A percentile compares a stretch with the other conserved stretches of the same genome.
These are phyloP conservation scores for Eunapius fragilis DNA, from an alignment of 37 sponge, comb jelly and placozoan species.

Conservation along the genomic window DNA sequence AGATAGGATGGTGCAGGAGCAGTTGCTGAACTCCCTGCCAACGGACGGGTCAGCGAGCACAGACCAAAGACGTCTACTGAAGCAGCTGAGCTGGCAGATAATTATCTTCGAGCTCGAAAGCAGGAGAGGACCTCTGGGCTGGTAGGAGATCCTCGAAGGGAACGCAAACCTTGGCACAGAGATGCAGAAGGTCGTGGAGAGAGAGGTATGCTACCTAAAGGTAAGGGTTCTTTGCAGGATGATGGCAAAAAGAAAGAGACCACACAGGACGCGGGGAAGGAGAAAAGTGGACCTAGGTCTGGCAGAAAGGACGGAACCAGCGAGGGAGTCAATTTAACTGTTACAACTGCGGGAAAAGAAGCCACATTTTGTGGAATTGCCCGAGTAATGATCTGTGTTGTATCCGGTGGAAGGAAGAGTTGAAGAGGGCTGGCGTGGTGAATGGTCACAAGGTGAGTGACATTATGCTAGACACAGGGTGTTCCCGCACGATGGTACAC, in stretches of 20 bases:
- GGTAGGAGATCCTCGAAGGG: not conserved
- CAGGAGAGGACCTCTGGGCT: not conserved
- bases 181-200: not conserved
- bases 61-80: conserved; percentile 4
- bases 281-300: not conserved
- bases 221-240: not conserved
- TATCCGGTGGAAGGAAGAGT: not conserved
- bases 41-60: conserved; percentile 4
- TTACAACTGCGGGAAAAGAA: conserved; percentile 1
- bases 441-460: not conserved
- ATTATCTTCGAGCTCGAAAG: conserved; percentile 6
- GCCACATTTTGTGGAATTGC: not conserved
- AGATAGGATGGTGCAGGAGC: conserved; percentile 16
- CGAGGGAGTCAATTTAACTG: not conserved
- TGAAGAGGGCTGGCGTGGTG: not conserved
- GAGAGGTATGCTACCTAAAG: not conserved
- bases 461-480: not conserved
- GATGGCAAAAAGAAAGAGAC: not conserved
- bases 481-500: not conserved
- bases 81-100: conserved; percentile 18
- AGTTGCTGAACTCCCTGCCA: conserved; percentile 20
- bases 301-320: not conserved
- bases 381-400: not conserved
- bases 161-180: not conserved
- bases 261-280: not conserved